These are phyloP conservation scores for Cydia amplana DNA, from an alignment of 1,140 invertebrate genomes.

Conservation along the genomic window DNA sequence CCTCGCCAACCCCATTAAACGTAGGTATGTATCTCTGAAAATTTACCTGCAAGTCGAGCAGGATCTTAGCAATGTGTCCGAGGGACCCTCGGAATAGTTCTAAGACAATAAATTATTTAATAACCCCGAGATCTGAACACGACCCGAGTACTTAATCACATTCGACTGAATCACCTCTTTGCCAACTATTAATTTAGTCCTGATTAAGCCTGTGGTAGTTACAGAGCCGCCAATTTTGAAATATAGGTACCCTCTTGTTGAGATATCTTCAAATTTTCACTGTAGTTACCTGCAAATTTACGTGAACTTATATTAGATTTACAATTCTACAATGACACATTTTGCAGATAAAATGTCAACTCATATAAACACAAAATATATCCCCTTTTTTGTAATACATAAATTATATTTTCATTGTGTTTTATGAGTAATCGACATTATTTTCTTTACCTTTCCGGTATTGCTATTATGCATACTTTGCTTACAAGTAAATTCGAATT, in stretches of 20 bases:
- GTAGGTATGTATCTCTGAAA: not conserved
- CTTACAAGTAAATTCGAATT: too few relatives aligned
- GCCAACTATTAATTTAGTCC: slow-evolving; percentile 71
- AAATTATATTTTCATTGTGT: too few relatives aligned
- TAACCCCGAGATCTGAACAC: slow-evolving; percentile 62
- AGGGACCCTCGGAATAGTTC: slow-evolving; percentile 65
- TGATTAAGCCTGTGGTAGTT: slow-evolving; percentile 58
- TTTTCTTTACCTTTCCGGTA: too few relatives aligned
- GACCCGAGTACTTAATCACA: slow-evolving; percentile 71
- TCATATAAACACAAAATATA: too few relatives aligned
- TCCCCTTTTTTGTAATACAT: too few relatives aligned
- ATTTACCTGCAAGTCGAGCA: slow-evolving; percentile 36
- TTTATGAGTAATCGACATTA: too few relatives aligned
- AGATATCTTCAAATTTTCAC: too few relatives aligned
- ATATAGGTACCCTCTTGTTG: not conserved
- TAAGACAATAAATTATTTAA: slow-evolving; percentile 77
- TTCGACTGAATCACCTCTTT: slow-evolving; percentile 70
- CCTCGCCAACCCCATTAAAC: not conserved
- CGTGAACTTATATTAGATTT: too few relatives aligned
- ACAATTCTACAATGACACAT: too few relatives aligned
- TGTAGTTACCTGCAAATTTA: too few relatives aligned
- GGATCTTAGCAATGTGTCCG: slow-evolving; percentile 67
- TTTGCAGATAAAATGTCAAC: too few relatives aligned
- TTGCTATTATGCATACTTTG: too few relatives aligned
- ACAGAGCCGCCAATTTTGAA: slow-evolving; percentile 1